A percentile compares a stretch with the other conserved stretches of the same genome.
These are phyloP conservation scores for Epinotia brunnichana DNA, from an alignment of 2,888 invertebrate genomes.

Conservation along the genomic window DNA sequence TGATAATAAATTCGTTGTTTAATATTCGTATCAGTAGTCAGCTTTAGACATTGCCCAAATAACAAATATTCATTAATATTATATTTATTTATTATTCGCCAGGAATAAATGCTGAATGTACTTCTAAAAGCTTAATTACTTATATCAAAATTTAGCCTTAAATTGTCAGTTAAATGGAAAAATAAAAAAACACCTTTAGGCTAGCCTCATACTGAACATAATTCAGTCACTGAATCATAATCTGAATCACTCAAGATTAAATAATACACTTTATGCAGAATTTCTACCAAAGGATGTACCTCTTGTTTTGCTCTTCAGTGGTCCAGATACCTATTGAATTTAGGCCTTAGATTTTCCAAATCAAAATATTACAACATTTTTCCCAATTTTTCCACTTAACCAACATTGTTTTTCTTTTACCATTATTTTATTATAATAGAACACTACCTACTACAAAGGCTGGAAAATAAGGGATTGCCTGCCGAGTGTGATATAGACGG, in stretches of 20 bases:
- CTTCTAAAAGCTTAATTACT: neutral
- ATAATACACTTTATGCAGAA: no score
- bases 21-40: neutral
- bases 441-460: no score
- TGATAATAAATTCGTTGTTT: conserved; percentile 37
- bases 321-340: no score
- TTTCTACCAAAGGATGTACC: no score
- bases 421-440: neutral
- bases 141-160: neutral
- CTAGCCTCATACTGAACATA: no score
- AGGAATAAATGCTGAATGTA: neutral
- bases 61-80: neutral
- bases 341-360: neutral
- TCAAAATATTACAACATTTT: neutral
- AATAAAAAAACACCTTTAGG: neutral
- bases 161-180: conserved; percentile 20
- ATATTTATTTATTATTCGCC: neutral
- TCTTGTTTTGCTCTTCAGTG: no score
- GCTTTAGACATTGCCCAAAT: neutral
- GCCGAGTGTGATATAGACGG: no score
- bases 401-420: neutral
- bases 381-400: conserved; percentile 6
- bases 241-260: no score
- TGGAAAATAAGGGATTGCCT: no score
- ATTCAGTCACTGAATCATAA: no score